Percentiles rank a stretch among this genome's conserved stretches.
phyloP scores from a whole-genome alignment of 2,113 vertebrate genomes.

The Dermatemys mawii region DNA sequence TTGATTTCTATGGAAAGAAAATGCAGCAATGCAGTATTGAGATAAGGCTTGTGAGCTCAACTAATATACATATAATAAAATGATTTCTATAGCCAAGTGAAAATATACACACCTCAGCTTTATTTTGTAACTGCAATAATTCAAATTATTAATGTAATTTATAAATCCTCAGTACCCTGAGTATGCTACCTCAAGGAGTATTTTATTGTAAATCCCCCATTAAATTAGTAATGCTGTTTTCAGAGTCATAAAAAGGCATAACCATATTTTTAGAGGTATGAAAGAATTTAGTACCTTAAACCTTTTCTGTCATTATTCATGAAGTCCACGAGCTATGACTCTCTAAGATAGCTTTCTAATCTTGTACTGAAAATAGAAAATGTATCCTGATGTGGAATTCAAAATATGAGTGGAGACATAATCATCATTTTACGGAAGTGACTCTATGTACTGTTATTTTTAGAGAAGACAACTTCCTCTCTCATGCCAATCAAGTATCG shows the following conservation, averaged over 20 bases:
- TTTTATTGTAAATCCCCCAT: slow-evolving; percentile 46
- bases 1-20: not conserved
- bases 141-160: slow-evolving; percentile 55
- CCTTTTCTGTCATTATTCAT: not conserved
- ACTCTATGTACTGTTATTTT: not conserved
- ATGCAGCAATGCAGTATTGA: not conserved
- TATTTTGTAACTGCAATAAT: slow-evolving; percentile 33
- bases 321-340: slow-evolving; percentile 5
- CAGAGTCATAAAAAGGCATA: slow-evolving; percentile 32
- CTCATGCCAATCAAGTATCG: not conserved
- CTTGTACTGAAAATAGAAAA: not conserved
- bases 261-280: not conserved
- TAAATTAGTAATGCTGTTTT: slow-evolving; percentile 66
- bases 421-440: accelerated
- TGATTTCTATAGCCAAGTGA: slow-evolving; percentile 1
- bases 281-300: slow-evolving; percentile 33
- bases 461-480: not conserved
- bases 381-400: not conserved
- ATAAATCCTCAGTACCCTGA: slow-evolving; percentile 49
- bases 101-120: slow-evolving; percentile 29
- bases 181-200: slow-evolving; percentile 16
- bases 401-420: not conserved
- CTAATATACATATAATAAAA: slow-evolving; percentile 18
- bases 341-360: not conserved
- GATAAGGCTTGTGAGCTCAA: not conserved